These are phyloP conservation scores for Philopedon plagiatum DNA, from an alignment of 2,888 invertebrate species.

Conservation along the genomic window DNA sequence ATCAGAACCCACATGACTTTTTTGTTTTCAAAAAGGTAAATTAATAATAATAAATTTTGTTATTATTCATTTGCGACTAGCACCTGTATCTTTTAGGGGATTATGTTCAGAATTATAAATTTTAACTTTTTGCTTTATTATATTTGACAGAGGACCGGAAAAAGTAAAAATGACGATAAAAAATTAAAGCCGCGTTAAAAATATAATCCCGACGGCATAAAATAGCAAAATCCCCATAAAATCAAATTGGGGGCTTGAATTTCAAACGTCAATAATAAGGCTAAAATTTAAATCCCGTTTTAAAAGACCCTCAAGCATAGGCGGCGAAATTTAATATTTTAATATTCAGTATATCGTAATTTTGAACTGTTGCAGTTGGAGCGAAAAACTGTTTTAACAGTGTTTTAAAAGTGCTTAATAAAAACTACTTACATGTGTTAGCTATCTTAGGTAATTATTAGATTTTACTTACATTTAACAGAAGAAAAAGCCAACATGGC, in stretches of 20 bases:
- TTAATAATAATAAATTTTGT: no score
- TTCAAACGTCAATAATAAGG: constrained; percentile 16
- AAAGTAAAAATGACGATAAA: not conserved
- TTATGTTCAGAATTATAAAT: not conserved
- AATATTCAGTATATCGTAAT: no score
- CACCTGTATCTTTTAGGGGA: not conserved
- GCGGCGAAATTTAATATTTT: constrained; percentile 1
- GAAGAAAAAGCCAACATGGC: no score
- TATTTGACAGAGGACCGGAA: not conserved
- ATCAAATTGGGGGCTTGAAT: constrained; percentile 10
- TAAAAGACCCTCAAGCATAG: not conserved
- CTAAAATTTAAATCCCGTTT: constrained; percentile 2
- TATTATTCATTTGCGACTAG: no score
- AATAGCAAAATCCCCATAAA: constrained; percentile 16
- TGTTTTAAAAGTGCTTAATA: no score
- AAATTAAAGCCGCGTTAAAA: constrained; percentile 15
- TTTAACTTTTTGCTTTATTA: constrained; percentile 5
- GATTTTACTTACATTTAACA: no score
- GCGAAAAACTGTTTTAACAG: no score
- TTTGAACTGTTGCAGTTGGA: no score
- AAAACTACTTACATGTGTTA: no score
- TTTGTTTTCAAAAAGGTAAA: no score
- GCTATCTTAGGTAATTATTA: no score
- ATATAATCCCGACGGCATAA: constrained; percentile 5
- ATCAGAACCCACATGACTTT: no score